A percentile compares a stretch with the other conserved stretches of the same genome.
Evolutionary conservation across 2,113 vertebrate species (phyloP).

Genomic region (Calidris pugnax): DNA sequence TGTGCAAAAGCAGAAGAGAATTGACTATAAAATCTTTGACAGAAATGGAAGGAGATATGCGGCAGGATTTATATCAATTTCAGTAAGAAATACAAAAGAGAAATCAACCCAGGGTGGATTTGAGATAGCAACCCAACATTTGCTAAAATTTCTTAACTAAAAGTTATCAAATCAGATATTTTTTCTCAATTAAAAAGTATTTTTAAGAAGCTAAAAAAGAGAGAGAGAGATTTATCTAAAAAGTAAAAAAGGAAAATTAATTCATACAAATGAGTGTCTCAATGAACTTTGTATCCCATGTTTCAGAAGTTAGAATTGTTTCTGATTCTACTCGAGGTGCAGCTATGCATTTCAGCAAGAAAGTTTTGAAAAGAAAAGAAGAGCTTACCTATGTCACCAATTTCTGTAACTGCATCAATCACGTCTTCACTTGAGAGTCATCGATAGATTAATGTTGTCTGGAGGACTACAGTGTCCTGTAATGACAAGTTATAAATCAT

Average conservation of each 20-base stretch:
- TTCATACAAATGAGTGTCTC: rapidly evolving
- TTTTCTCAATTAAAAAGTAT: background rate
- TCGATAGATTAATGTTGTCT: constrained; percentile 48
- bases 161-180: background rate
- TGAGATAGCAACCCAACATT: background rate
- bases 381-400: background rate
- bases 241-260: background rate
- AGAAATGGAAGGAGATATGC: background rate
- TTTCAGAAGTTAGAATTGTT: background rate
- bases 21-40: constrained; percentile 30
- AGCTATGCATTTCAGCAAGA: background rate
- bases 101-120: background rate
- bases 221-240: background rate
- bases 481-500: constrained; percentile 67
- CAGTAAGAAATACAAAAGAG: constrained; percentile 34
- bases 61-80: background rate
- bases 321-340: background rate
- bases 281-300: background rate
- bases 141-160: background rate
- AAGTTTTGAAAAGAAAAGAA: background rate
- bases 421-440: background rate
- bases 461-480: constrained; percentile 53
- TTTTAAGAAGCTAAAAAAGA: background rate
- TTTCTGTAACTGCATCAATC: constrained; percentile 9
- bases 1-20: background rate